These are phyloP conservation scores for Lagopus muta DNA, from an alignment of 2,113 vertebrate genomes.

Conservation along the genomic window DNA sequence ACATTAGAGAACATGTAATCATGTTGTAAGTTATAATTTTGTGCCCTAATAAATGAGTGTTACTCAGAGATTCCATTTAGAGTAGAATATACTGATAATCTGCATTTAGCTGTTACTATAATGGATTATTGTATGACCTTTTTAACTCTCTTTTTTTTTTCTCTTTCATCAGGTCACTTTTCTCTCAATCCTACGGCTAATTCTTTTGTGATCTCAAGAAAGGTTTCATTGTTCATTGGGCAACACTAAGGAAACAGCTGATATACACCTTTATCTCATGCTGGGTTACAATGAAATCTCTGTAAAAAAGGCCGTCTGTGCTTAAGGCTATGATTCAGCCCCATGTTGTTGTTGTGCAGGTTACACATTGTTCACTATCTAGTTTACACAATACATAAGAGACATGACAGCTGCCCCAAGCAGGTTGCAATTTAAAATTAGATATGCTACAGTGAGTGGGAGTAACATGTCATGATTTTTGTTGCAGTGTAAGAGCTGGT, in stretches of 20 bases:
- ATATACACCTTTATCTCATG: neutral
- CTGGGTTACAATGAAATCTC: neutral
- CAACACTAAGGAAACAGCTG: neutral
- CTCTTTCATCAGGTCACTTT: neutral
- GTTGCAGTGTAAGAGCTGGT: neutral
- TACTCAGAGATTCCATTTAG: neutral
- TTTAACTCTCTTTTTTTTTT: neutral
- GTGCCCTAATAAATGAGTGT: neutral
- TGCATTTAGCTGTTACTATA: neutral
- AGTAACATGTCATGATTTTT: slow-evolving; percentile 11
- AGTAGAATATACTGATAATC: neutral
- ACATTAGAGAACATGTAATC: neutral
- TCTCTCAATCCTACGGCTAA: neutral
- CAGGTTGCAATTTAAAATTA: slow-evolving; percentile 36
- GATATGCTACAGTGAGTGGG: neutral
- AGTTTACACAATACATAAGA: neutral
- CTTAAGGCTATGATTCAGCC: neutral
- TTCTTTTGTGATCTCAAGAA: neutral
- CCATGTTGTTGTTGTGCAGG: neutral
- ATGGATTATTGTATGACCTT: neutral
- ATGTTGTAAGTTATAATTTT: neutral
- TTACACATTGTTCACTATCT: neutral
- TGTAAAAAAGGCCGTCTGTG: neutral
- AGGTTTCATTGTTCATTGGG: neutral
- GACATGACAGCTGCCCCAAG: slow-evolving; percentile 18